Percentiles rank a stretch among this genome's conserved stretches.
Evolutionary conservation across 1,140 invertebrate genomes (phyloP).

Genomic region (Himalopsyche phryganea): DNA sequence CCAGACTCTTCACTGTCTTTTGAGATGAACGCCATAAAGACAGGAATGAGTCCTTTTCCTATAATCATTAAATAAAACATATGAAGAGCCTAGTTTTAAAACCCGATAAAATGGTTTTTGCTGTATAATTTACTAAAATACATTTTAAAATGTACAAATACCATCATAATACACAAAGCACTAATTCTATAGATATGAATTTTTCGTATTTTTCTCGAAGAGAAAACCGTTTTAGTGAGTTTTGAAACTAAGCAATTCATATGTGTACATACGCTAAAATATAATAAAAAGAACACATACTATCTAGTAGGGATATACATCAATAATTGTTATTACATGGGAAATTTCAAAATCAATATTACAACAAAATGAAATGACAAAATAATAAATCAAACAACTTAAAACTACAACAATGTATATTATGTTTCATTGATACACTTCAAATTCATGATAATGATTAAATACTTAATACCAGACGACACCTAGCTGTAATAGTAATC

Average conservation of each 20-base stretch:
- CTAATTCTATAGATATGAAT: background rate
- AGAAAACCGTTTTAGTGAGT: background rate
- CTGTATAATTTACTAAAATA: too few species aligned
- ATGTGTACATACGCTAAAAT: too few species aligned
- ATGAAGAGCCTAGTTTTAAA: background rate
- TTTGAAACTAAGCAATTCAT: background rate
- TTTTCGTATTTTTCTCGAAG: background rate
- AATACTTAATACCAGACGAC: too few species aligned
- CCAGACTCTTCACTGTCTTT: constrained; percentile 55
- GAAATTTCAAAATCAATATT: too few species aligned
- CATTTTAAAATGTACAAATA: too few species aligned
- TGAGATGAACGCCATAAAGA: constrained; percentile 59
- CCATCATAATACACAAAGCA: background rate
- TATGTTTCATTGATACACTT: too few species aligned
- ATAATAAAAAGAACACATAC: too few species aligned
- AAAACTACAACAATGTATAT: too few species aligned
- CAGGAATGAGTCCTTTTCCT: constrained; percentile 57
- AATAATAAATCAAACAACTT: background rate
- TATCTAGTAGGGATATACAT: too few species aligned
- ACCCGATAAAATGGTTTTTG: background rate
- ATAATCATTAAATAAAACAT: constrained; percentile 10
- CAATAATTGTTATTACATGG: too few species aligned
- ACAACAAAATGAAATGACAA: background rate
- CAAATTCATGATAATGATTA: too few species aligned
- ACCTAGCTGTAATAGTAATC: too few species aligned